Conservation (phyloP, 2,113 vertebrate genomes). For the Sinocyclocheilus rhinocerous region DNA sequence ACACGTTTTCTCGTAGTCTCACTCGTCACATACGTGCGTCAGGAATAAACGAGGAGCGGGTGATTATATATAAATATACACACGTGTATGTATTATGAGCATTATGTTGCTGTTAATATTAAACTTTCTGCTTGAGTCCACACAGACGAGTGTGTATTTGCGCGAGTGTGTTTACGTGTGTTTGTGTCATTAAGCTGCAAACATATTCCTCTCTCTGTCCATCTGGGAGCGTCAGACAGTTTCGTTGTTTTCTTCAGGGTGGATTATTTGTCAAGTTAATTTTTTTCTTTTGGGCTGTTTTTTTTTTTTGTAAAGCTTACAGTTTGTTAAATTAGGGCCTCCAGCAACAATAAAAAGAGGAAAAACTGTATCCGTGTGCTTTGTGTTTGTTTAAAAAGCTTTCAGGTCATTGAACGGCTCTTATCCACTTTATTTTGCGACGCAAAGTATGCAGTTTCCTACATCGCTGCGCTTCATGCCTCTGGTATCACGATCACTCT, state of each 20-base stretch:
- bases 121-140: background rate
- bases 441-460: no score
- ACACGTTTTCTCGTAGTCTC: background rate
- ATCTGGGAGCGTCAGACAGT: constrained; percentile 68
- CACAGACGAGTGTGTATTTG: background rate
- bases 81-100: constrained; percentile 26
- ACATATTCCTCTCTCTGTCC: constrained; percentile 56
- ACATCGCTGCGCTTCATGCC: no score
- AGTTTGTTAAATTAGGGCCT: constrained; percentile 83
- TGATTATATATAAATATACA: constrained; percentile 13
- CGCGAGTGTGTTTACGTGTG: background rate
- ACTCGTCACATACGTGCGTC: background rate
- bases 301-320: constrained; percentile 78
- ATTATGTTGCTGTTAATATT: constrained; percentile 21
- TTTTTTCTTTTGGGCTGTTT: constrained; percentile 18
- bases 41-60: background rate
- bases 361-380: constrained; percentile 60
- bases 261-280: constrained; percentile 55
- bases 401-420: background rate
- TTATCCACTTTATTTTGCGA: no score
- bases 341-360: constrained; percentile 82
- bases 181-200: background rate
- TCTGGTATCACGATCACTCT: no score
- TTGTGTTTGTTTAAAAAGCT: background rate
- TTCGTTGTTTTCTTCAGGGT: constrained; percentile 68